Evolutionary conservation across 2,797 vertebrate genomes (phyloP).

Genomic region (Artibeus lituratus): DNA sequence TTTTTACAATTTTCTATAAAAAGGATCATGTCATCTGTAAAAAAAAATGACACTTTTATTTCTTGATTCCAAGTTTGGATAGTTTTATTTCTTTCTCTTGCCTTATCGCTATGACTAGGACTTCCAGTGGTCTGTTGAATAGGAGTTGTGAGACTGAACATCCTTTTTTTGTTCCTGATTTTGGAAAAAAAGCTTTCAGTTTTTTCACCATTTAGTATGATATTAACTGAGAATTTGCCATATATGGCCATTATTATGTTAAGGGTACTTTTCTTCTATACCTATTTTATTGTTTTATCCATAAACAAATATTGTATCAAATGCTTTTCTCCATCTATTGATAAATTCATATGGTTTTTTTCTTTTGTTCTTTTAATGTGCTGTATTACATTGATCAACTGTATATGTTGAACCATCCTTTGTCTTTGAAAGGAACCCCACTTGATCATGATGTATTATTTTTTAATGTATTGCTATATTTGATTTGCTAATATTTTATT

Average conservation of each 20-base stretch:
- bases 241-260: neutral
- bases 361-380: neutral
- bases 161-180: neutral
- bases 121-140: neutral
- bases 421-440: neutral
- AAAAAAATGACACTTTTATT: neutral
- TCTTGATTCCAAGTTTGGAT: neutral
- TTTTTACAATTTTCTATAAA: neutral
- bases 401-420: neutral
- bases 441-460: neutral
- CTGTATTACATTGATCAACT: neutral
- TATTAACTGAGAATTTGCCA: neutral
- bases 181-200: neutral
- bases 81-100: neutral
- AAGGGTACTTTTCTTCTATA: neutral
- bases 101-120: neutral
- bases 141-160: neutral
- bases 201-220: neutral
- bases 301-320: neutral
- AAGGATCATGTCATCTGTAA: neutral
- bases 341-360: neutral
- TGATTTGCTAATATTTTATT: neutral
- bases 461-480: neutral
- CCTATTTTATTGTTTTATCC: neutral
- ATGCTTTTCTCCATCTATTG: neutral